Conservation (phyloP, 1,140 invertebrate species). For the Drosophila melanogaster region Release_6_plus_ISO1_MT NC_004354.4:7546001-7546500, state of each 20-base stretch:
- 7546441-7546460: conserved; percentile 72
- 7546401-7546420: conserved; percentile 82
- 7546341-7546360: background rate
- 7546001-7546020: conserved; percentile 38
- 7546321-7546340: background rate
- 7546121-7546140: conserved; percentile 1
- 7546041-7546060: conserved; percentile 54
- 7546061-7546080: conserved; percentile 69
- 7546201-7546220: conserved; percentile 12
- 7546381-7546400: conserved; percentile 78
- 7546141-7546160: background rate
- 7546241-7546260: conserved; percentile 77
- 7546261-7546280: conserved; percentile 64
- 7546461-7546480: background rate
- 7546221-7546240: conserved; percentile 70
- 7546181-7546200: conserved; percentile 12
- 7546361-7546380: conserved; percentile 36
- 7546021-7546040: conserved; percentile 11
- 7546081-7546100: conserved; percentile 82
- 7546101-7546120: conserved; percentile 83
- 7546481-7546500: background rate
- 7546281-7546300: conserved; percentile 48
- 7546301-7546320: conserved; percentile 1
- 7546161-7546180: background rate
- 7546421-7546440: conserved; percentile 80